Conservation (phyloP, 2,113 vertebrate genomes). For the Gasterosteus aculeatus region DNA sequence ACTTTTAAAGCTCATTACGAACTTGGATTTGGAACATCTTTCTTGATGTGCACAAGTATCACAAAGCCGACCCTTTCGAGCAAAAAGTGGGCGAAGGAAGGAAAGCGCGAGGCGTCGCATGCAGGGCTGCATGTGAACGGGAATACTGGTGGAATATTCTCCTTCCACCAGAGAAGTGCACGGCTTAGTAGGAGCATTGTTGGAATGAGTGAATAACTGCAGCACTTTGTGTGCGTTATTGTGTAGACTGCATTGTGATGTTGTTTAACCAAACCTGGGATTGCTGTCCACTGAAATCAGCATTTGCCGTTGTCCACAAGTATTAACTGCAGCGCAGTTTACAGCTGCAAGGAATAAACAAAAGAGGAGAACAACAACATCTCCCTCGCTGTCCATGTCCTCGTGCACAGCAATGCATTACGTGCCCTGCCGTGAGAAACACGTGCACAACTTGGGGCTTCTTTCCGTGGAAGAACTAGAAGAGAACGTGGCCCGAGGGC, state of each 20-base stretch:
- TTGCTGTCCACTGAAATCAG: constrained; percentile 3
- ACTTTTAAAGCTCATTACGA: background rate
- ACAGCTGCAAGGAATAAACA: background rate
- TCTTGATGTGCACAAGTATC: background rate
- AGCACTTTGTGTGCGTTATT: background rate
- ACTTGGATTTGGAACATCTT: background rate
- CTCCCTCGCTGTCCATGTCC: background rate
- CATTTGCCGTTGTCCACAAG: constrained; percentile 15
- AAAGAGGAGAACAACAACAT: constrained; percentile 24
- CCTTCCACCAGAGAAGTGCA: background rate
- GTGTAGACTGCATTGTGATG: background rate
- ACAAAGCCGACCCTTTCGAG: background rate
- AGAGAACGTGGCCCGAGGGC: constrained; percentile 56
- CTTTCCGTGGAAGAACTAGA: constrained; percentile 35
- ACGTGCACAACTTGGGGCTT: constrained; percentile 18
- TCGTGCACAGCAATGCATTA: background rate
- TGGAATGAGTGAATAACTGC: background rate
- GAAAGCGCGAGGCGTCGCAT: background rate
- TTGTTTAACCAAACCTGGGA: background rate
- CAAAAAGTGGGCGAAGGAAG: background rate
- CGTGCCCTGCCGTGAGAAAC: constrained; percentile 24
- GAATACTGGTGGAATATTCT: background rate
- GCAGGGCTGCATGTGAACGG: background rate
- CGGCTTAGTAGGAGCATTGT: background rate
- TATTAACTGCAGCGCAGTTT: constrained; percentile 9